Percentiles rank a stretch among this genome's conserved stretches.
Evolutionary conservation across 2,888 invertebrate species (phyloP).

Genomic region (Electrophaes corylata): DNA sequence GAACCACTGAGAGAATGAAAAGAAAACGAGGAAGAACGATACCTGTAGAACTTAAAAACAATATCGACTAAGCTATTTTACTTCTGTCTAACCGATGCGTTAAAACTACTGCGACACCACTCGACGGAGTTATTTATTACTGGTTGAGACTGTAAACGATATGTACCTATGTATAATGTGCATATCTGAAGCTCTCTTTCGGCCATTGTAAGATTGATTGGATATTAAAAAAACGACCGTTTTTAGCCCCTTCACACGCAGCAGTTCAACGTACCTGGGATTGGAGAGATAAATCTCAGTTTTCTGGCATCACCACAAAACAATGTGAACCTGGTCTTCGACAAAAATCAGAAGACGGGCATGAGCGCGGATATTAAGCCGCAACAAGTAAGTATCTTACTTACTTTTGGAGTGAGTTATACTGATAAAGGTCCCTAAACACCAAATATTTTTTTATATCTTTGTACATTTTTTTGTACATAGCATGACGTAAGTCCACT

Average conservation of each 20-base stretch:
- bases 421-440: background rate
- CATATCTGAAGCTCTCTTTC: background rate
- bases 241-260: slow-evolving; percentile 63
- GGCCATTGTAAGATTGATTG: background rate
- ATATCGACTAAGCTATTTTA: background rate
- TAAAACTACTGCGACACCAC: background rate
- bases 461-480: too few species aligned
- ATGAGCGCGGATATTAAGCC: slow-evolving; percentile 72
- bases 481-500: too few species aligned
- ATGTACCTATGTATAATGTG: background rate
- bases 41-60: background rate
- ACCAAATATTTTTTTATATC: too few species aligned
- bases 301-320: slow-evolving; percentile 71
- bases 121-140: too few species aligned
- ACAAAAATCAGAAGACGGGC: slow-evolving; percentile 69
- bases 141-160: background rate
- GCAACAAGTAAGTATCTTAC: slow-evolving; percentile 43
- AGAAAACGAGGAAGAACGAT: too few species aligned
- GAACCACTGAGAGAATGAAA: background rate
- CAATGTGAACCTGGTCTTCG: slow-evolving; percentile 73
- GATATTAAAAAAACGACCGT: slow-evolving; percentile 1
- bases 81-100: background rate
- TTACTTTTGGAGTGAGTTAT: background rate
- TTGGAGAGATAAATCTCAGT: slow-evolving; percentile 76
- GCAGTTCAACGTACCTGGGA: slow-evolving; percentile 78